Percentiles rank a stretch among this genome's conserved stretches.
phyloP scores from a whole-genome alignment of 2,888 invertebrate species.

The Chloromyia formosa region DNA sequence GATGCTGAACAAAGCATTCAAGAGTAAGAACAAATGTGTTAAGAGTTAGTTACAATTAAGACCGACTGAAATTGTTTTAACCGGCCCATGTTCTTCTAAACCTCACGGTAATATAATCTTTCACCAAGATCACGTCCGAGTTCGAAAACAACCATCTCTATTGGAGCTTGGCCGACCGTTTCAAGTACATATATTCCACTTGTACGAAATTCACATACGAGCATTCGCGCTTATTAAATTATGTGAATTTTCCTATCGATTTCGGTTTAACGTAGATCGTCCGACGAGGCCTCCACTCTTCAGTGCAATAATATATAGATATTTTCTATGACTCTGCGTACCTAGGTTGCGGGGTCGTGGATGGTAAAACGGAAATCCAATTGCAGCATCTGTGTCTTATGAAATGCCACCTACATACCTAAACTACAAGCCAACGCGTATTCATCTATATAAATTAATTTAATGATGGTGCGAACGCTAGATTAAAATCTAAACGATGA shows the following conservation, averaged over 20 bases:
- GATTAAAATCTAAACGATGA: no score
- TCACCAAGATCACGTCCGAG: conserved; percentile 30
- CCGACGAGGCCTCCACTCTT: no score
- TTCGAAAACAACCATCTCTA: conserved; percentile 11
- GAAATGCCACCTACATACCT: conserved; percentile 46
- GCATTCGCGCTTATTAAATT: neutral
- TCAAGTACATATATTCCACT: neutral
- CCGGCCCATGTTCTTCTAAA: neutral
- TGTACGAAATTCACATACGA: conserved; percentile 18
- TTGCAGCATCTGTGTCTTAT: conserved; percentile 42
- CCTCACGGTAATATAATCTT: neutral
- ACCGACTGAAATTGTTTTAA: neutral
- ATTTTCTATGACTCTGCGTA: no score
- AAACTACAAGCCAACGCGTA: no score
- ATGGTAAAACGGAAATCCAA: conserved; percentile 48
- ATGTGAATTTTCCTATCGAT: no score
- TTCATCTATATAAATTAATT: no score
- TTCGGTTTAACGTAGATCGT: no score
- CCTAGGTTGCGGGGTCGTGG: neutral
- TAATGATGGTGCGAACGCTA: no score
- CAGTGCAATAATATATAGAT: no score
- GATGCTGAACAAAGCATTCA: neutral
- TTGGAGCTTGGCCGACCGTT: no score
- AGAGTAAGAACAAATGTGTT: neutral
- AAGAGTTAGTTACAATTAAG: no score